Evolutionary conservation across 2,113 vertebrate genomes (phyloP).

Genomic region (Lonchura striata): DNA sequence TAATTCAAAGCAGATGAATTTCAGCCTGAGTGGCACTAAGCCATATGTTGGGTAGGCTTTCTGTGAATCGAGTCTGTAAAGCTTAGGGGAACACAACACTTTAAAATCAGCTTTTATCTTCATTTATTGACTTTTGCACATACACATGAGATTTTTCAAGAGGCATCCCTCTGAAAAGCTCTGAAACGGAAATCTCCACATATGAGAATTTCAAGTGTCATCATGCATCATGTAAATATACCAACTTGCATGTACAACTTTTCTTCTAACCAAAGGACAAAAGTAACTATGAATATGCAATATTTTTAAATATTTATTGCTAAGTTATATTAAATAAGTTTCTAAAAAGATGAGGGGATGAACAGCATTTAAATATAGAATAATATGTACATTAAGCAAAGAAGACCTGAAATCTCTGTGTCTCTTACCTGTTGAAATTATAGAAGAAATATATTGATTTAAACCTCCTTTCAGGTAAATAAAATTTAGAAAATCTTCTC

Average conservation of each 20-base stretch:
- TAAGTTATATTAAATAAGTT: background rate
- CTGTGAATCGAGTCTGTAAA: background rate
- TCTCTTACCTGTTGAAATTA: background rate
- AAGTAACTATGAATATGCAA: background rate
- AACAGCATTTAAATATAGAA: background rate
- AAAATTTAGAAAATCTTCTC: background rate
- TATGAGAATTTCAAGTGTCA: background rate
- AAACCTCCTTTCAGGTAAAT: background rate
- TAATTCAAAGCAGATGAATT: background rate
- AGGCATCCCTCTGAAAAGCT: background rate
- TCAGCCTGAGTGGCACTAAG: background rate
- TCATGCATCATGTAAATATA: background rate
- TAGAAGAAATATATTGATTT: background rate
- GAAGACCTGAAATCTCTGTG: background rate
- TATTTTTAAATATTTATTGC: background rate
- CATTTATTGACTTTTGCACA: background rate
- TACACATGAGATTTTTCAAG: background rate
- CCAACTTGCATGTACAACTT: background rate
- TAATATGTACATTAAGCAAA: background rate
- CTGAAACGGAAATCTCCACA: background rate
- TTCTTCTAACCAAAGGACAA: background rate
- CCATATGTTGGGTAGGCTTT: background rate
- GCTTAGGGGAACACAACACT: background rate
- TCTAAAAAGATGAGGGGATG: background rate
- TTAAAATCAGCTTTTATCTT: background rate